Evolutionary conservation across 2,113 vertebrate species (phyloP), one percentile per base, ranked within the genome.

Genomic region (Podarcis muralis): DNA sequence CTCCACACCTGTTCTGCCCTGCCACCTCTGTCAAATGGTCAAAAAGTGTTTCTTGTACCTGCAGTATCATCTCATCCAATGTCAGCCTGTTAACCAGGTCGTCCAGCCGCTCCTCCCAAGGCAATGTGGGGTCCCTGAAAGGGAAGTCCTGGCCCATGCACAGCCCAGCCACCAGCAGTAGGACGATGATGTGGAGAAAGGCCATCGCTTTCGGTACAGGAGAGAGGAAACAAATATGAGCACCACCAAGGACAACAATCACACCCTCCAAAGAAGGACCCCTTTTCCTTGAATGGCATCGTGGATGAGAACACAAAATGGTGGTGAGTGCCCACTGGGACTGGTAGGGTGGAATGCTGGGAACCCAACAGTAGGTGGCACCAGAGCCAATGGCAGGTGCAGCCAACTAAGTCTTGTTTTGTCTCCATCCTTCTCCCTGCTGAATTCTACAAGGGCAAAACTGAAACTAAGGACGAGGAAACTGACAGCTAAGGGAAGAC

Each of bases 81-180:
- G 87, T 88, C 40, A 88, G 81, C 40, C 87, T 18, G 43, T 84
- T 59, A 5, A 88, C 35, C 72, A 88, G 81, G 32, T 88, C 87
- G 8, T 84, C 87, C 62, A 88, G 40, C 6, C 87, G 72, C n/a
- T 84, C 74, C 23, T 88, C 81, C 87, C 87, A 88, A 37, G 87
- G 74, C n/a, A 88, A 69, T 0, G 81, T 84, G 62, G 87, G 87
- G 48, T 88, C 74, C 43, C 62, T 27, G 81, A 88, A 88, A 12
- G 87, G 87, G 40, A 88, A 78, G 16, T 88, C 81, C 40, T 76
- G 7, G 3, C 87, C 81, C 11, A 2, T 22, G 81, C n/a, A 59
- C 72, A 88, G 81, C 40, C n/a, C 22, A 11, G 37, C 57, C 81
- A 88, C 37, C 23, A 88, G 40, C 62, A 88, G 32, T 8, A 57